Evolutionary conservation across 2,888 invertebrate genomes (phyloP), one percentile per base, ranked within the genome.

Genomic region (Ferdinandea cuprea): DNA sequence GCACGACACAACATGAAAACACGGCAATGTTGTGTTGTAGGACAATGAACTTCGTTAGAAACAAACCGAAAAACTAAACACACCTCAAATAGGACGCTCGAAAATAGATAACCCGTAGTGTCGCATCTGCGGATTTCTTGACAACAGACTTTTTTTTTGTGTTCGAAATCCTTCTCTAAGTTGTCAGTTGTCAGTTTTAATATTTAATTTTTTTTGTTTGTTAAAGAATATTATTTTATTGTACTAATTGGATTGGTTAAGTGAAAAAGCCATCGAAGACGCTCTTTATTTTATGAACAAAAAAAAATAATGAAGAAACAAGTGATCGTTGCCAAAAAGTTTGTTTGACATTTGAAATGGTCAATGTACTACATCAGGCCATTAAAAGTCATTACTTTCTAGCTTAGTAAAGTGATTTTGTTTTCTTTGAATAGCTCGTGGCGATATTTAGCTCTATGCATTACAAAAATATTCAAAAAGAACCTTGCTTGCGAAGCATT

Each of bases 41-140:
- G 76, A 56, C 83, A 83, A 77, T 83, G 83, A 83, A 83, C 83
- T 72, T 66, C 71, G 71, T 65, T 54, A 48, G 50, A 56, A 61
- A 72, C 42, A 58, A 72, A 56, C 19, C 56, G 46, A 56, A 42
- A 50, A 74, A 65, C 54, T 81, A 72, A 68, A 77, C 65, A 56
- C 58, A 37, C 69, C 56, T 65, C 40, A 30, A 65, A 17, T 50
- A 61, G 37, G 63, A 40, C 44, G 15, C 8, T 76, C 71, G 59
- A 77, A 83, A 83, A 83, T 83, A 77, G 83, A 77, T 68, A 66
- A 61, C 56, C 59, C 61, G 13, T 74, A 2, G 30, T 40, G 30
- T 40, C 61, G 76, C 59, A 76, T 72, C 28, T 71, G 52, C 59
- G 40, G 17, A 9, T 54, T 58, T 52, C 21, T 28, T 40, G 6